phyloP scores from a whole-genome alignment of 2,113 vertebrate species.

The Arenaria interpres region DNA sequence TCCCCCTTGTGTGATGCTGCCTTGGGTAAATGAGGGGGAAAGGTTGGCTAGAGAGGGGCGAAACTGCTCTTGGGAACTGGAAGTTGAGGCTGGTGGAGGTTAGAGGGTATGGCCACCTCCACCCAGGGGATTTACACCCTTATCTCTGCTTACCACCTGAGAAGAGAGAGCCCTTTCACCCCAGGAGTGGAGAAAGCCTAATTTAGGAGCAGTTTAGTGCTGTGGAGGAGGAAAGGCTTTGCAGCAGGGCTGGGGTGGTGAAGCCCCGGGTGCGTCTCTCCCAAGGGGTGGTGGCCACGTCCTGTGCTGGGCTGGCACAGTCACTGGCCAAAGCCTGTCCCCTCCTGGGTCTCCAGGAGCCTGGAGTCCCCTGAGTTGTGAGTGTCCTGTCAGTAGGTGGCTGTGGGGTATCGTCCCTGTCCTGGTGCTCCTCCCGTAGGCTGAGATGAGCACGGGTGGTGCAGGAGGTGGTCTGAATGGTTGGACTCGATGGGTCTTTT shows the following conservation, averaged over 20 bases:
- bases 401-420: neutral
- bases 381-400: neutral
- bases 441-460: neutral
- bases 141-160: rapidly evolving
- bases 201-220: neutral
- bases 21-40: rapidly evolving
- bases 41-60: neutral
- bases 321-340: rapidly evolving
- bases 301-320: neutral
- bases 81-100: neutral
- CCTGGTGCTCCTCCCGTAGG: neutral
- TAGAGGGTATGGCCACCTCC: neutral
- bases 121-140: neutral
- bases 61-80: neutral
- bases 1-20: rapidly evolving
- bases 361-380: neutral
- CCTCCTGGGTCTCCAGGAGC: neutral
- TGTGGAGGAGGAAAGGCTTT: neutral
- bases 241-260: no score
- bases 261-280: rapidly evolving
- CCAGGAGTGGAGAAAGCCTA: neutral
- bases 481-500: neutral
- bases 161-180: neutral
- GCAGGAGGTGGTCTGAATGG: neutral
- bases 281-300: neutral